These are phyloP conservation scores for Pomatostomus ruficeps DNA, from an alignment of 2,113 vertebrate species.

Conservation along the genomic window DNA sequence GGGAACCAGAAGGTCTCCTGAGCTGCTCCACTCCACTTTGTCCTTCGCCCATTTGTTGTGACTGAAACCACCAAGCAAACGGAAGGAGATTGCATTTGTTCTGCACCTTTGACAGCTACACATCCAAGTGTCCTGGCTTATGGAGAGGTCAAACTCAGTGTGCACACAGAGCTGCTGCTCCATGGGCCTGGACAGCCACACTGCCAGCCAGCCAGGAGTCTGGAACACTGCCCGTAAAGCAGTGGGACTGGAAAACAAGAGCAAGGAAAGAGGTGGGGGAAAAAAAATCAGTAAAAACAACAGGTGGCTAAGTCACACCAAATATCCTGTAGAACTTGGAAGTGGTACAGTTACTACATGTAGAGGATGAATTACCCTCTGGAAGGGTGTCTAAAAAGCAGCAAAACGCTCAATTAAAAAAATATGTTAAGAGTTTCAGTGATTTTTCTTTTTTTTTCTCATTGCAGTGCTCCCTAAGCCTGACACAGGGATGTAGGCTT, in stretches of 20 bases:
- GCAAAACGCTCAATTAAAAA: not conserved
- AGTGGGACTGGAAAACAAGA: not conserved
- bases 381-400: not conserved
- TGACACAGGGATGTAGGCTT: fast-evolving
- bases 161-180: not conserved
- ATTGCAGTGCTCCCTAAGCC: not conserved
- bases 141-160: not conserved
- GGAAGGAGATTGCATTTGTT: not conserved
- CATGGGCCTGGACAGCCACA: not conserved
- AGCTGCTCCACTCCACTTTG: not conserved
- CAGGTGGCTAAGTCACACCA: not conserved
- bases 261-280: not conserved
- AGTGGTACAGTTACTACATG: not conserved
- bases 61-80: not conserved
- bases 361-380: not conserved
- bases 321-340: not conserved
- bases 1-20: not conserved
- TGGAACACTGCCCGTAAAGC: not conserved
- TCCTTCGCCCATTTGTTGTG: not conserved
- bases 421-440: fast-evolving
- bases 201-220: not conserved
- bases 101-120: not conserved
- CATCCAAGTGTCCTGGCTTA: fast-evolving
- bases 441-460: not conserved
- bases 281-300: not conserved